Base-by-base conservation (phyloP, 2,797 vertebrate genomes). In the Microhierax caerulescens region DNA sequence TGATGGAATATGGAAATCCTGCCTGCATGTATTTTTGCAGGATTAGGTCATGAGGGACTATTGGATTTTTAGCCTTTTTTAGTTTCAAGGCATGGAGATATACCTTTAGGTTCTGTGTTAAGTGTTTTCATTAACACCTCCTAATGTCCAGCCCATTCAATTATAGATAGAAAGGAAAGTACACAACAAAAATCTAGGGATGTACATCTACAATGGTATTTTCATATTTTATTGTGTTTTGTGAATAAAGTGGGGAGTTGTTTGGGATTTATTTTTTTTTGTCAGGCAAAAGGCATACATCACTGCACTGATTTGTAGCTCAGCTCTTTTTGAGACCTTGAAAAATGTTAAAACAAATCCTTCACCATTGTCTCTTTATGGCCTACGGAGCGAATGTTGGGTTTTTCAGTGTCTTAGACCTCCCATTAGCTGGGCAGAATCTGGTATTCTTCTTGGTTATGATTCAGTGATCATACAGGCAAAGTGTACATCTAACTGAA, bases 391-490 rank as follows among this genome's bases (percentile, higher is more conserved):
- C 45, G 8, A 96, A 96, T 17, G 68, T 72, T 96, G 84, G 81
- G 94, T 95, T 93, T 96, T 93, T 98, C 96, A 96, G 76, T 53
- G 92, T 53, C 64, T 87, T 82, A 85, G 96, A 96, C 96, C 94
- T 97, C 95, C 95, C 76, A 15, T 95, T 96, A 88, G 88, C 93
- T 88, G 74, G 78, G 79, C 92, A 91, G 94, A 63, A 93, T 85
- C 92, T 79, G 88, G 94, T 95, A 97, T 91, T 87, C 86, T 93
- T 88, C 65, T 97, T 70, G 96, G 98, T 97, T 98, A 97, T 98
- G 98, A 98, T 96, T 98, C 98, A 98, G 75, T 98, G 98, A 98
- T 98, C 98, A 98, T 97, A 98, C 97, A 97, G 88, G 79, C 93
- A 89, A 94, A 97, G 97, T 70, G 92, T 95, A 90, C 21, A 13